A percentile compares a stretch with the other conserved stretches of the same genome.
phyloP scores from a whole-genome alignment of 2,888 invertebrate genomes.

The Clepsis dumicolana region DNA sequence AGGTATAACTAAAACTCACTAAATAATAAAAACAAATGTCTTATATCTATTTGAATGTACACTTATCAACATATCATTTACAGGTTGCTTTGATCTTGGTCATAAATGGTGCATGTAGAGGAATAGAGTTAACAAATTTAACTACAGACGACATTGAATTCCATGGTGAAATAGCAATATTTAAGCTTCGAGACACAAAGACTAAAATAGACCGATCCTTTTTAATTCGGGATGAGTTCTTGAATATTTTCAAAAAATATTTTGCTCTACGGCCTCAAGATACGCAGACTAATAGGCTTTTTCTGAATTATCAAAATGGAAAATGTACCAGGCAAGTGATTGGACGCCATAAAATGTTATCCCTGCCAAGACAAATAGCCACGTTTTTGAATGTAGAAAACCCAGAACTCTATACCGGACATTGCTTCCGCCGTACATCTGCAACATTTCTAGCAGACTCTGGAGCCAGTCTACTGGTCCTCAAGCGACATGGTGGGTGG shows the following conservation, averaged over 20 bases:
- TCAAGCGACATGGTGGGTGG: too few relatives aligned
- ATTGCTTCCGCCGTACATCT: constrained; percentile 25
- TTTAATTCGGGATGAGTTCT: constrained; percentile 31
- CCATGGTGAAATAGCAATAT: constrained; percentile 21
- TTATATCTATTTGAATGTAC: too few relatives aligned
- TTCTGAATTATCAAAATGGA: constrained; percentile 39
- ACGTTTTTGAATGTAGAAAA: constrained; percentile 8
- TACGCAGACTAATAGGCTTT: constrained; percentile 29
- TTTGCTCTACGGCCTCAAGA: constrained; percentile 26
- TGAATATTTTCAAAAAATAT: constrained; percentile 37
- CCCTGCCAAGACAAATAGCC: constrained; percentile 37
- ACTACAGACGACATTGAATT: constrained; percentile 9
- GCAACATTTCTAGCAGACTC: constrained; percentile 32
- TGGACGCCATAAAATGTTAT: constrained; percentile 33
- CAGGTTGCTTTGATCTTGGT: constrained; percentile 22
- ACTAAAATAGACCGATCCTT: constrained; percentile 38
- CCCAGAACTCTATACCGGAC: constrained; percentile 12
- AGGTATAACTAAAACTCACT: too few relatives aligned
- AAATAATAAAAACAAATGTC: too few relatives aligned
- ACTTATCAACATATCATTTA: too few relatives aligned
- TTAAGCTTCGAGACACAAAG: constrained; percentile 38
- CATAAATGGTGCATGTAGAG: constrained; percentile 24
- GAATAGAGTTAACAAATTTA: constrained; percentile 24
- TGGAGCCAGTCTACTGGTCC: constrained; percentile 11
- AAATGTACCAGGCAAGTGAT: constrained; percentile 39